These are phyloP conservation scores for Notodonta dromedarius DNA, from an alignment of 2,888 invertebrate genomes.

Conservation along the genomic window DNA sequence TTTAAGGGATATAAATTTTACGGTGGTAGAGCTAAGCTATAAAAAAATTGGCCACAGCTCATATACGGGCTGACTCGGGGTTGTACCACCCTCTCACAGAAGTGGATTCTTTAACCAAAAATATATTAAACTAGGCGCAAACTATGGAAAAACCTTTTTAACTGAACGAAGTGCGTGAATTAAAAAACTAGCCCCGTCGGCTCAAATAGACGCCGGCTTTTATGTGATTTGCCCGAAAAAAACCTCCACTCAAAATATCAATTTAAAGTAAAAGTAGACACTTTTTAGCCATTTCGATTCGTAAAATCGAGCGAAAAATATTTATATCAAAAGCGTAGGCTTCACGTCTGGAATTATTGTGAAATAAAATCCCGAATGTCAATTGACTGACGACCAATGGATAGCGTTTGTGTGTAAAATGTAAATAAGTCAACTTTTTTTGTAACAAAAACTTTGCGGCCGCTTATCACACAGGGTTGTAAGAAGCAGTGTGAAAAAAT, in stretches of 20 bases:
- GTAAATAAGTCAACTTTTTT: constrained; percentile 46
- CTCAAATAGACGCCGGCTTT: too few species aligned
- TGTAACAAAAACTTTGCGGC: constrained; percentile 15
- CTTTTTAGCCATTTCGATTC: constrained; percentile 30
- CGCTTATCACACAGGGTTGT: constrained; percentile 44
- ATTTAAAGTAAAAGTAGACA: constrained; percentile 23
- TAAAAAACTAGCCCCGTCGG: too few species aligned
- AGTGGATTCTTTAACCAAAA: too few species aligned
- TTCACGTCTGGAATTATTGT: constrained; percentile 28
- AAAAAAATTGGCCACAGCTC: too few species aligned
- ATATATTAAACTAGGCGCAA: too few species aligned
- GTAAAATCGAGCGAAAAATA: constrained; percentile 31
- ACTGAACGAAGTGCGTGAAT: too few species aligned
- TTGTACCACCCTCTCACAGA: too few species aligned
- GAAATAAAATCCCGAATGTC: constrained; percentile 42
- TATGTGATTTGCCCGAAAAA: constrained; percentile 3
- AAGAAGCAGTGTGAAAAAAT: background rate
- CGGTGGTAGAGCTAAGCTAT: too few species aligned
- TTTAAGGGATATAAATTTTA: background rate
- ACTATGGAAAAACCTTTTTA: too few species aligned
- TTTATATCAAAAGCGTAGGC: constrained; percentile 23
- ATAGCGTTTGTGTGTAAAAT: constrained; percentile 46
- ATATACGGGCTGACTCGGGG: too few species aligned
- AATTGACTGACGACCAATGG: constrained; percentile 46
- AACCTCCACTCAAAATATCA: constrained; percentile 18